phyloP scores from a whole-genome alignment of 2,888 invertebrate genomes.

The Halocaridina rubra region DNA sequence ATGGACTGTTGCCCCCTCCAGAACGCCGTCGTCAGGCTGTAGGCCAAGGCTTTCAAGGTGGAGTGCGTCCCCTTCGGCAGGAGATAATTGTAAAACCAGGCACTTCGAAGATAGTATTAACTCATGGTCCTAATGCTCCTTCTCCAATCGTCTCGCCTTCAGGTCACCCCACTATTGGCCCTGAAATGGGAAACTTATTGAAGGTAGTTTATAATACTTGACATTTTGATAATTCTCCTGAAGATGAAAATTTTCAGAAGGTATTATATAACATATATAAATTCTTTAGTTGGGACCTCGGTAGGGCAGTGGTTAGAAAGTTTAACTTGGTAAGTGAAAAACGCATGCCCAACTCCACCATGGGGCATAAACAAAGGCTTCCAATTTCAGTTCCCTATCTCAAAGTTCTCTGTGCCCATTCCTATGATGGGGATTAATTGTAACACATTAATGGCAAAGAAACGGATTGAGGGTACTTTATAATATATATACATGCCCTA shows the following conservation, averaged over 20 bases:
- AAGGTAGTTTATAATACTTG: background rate
- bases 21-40: no score
- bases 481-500: no score
- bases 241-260: background rate
- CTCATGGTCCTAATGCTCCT: no score
- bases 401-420: background rate
- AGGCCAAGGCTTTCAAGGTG: no score
- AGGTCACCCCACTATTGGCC: slow-evolving; percentile 15
- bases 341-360: background rate
- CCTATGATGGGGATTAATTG: background rate
- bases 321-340: background rate
- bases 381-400: background rate
- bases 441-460: no score
- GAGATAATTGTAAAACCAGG: no score
- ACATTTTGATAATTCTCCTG: background rate
- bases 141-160: no score
- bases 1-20: no score
- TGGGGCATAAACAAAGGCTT: background rate
- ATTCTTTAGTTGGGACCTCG: background rate
- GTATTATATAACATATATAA: background rate
- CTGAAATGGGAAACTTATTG: slow-evolving; percentile 25
- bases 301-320: background rate
- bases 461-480: no score
- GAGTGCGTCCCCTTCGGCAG: no score
- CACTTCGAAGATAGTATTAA: no score